phyloP scores from a whole-genome alignment of 2,888 invertebrate species.

The Andrena haemorrhoa region DNA sequence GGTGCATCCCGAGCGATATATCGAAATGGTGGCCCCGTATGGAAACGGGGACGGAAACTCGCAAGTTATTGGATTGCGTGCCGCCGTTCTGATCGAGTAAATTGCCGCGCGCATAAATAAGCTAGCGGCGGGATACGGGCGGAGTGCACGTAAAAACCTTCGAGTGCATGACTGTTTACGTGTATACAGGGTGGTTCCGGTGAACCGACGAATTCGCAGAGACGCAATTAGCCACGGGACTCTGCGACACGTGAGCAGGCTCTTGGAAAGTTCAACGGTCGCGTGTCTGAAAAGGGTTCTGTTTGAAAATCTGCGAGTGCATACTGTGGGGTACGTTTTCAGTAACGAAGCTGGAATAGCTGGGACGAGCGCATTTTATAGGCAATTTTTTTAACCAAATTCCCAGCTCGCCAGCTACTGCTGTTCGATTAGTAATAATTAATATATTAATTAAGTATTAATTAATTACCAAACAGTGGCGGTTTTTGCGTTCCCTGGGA shows the following conservation, averaged over 20 bases:
- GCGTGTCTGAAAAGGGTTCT: neutral
- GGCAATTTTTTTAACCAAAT: too few species aligned
- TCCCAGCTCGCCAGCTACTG: too few species aligned
- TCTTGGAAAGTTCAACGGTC: neutral
- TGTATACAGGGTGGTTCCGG: conserved; percentile 1
- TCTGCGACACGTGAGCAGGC: neutral
- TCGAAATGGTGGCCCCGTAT: neutral
- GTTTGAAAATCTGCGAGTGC: too few species aligned
- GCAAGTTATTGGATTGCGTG: conserved; percentile 34
- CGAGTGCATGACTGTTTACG: neutral
- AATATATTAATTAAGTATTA: too few species aligned
- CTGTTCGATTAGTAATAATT: too few species aligned
- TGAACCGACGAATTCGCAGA: neutral
- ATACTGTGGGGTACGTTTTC: too few species aligned
- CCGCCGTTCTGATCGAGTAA: conserved; percentile 24
- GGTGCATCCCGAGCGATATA: conserved; percentile 1
- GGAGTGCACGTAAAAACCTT: conserved; percentile 7
- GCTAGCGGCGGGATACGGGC: conserved; percentile 5
- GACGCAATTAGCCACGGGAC: neutral
- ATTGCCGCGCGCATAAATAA: conserved; percentile 27
- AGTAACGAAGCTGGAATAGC: too few species aligned
- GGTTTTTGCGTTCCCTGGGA: too few species aligned
- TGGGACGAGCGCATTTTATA: too few species aligned
- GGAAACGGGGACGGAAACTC: conserved; percentile 21
- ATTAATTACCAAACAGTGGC: too few species aligned